Evolutionary conservation across 2,797 vertebrate species (phyloP).

Genomic region (Hephaestus fuliginosus): DNA sequence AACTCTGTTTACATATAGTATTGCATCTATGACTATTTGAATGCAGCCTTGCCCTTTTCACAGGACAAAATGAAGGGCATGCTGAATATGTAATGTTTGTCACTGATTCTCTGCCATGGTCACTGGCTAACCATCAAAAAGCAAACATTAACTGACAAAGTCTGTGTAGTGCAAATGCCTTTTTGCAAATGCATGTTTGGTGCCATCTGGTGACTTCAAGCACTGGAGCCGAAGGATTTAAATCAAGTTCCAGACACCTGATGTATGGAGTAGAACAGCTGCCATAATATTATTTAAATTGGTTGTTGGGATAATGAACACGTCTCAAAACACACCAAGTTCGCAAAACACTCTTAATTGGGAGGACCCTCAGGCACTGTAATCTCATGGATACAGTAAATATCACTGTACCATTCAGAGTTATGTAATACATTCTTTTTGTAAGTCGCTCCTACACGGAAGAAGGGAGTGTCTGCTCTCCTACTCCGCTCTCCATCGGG

Average conservation of each 20-base stretch:
- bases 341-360: constrained; percentile 60
- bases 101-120: constrained; percentile 38
- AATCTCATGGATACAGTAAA: constrained; percentile 39
- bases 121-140: constrained; percentile 65
- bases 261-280: constrained; percentile 68
- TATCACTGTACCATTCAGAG: constrained; percentile 22
- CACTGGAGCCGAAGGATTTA: constrained; percentile 64
- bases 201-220: constrained; percentile 82
- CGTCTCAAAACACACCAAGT: constrained; percentile 42
- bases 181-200: constrained; percentile 77
- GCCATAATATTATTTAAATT: constrained; percentile 41
- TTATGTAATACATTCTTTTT: constrained; percentile 51
- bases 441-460: constrained; percentile 7
- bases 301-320: constrained; percentile 46
- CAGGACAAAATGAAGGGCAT: constrained; percentile 31
- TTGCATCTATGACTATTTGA: constrained; percentile 1
- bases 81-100: constrained; percentile 41
- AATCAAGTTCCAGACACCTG: constrained; percentile 55
- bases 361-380: constrained; percentile 17
- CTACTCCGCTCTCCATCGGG: constrained; percentile 3
- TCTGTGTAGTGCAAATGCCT: constrained; percentile 75
- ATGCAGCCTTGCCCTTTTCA: constrained; percentile 12
- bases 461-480: constrained; percentile 45
- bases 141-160: constrained; percentile 57
- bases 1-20: not conserved